A percentile compares a stretch with the other conserved stretches of the same genome.
phyloP scores from a whole-genome alignment of 2,888 invertebrate species.

The Drosophila recens region DNA sequence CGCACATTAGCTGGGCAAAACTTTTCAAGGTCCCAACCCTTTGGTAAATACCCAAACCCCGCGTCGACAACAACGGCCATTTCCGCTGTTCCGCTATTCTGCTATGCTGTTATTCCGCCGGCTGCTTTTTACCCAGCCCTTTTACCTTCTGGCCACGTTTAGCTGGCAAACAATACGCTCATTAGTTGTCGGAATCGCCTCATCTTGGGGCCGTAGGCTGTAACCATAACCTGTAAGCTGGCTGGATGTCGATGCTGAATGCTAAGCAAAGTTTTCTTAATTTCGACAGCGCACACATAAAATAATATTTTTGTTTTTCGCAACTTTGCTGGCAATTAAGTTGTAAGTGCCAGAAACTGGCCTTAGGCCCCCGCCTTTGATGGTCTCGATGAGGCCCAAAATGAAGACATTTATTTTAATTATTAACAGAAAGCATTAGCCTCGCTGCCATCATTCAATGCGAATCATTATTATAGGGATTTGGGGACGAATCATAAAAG shows the following conservation, averaged over 20 bases:
- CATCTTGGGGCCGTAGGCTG: constrained; percentile 20
- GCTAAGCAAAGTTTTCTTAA: constrained; percentile 68
- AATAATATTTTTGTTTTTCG: constrained; percentile 77
- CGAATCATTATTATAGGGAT: constrained; percentile 11
- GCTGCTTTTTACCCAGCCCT: neutral
- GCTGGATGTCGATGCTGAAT: constrained; percentile 10
- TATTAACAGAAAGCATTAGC: constrained; percentile 61
- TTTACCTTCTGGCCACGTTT: constrained; percentile 38
- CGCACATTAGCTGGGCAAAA: constrained; percentile 29
- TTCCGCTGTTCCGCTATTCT: constrained; percentile 44
- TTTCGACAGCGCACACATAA: constrained; percentile 64
- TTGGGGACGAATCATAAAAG: constrained; percentile 39
- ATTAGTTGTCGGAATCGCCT: constrained; percentile 62
- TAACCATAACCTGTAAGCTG: constrained; percentile 19
- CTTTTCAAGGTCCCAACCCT: constrained; percentile 52
- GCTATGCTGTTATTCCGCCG: constrained; percentile 14
- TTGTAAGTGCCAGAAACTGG: constrained; percentile 54
- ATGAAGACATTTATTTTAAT: constrained; percentile 73
- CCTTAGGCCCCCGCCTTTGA: constrained; percentile 19
- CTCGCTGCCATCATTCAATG: constrained; percentile 16
- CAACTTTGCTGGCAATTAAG: constrained; percentile 74
- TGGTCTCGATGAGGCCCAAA: constrained; percentile 19
- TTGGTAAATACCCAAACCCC: constrained; percentile 45
- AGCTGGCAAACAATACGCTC: constrained; percentile 76
- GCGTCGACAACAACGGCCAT: constrained; percentile 41